Conservation (phyloP, 1,140 invertebrate genomes). For the Sinonovacula constricta region DNA sequence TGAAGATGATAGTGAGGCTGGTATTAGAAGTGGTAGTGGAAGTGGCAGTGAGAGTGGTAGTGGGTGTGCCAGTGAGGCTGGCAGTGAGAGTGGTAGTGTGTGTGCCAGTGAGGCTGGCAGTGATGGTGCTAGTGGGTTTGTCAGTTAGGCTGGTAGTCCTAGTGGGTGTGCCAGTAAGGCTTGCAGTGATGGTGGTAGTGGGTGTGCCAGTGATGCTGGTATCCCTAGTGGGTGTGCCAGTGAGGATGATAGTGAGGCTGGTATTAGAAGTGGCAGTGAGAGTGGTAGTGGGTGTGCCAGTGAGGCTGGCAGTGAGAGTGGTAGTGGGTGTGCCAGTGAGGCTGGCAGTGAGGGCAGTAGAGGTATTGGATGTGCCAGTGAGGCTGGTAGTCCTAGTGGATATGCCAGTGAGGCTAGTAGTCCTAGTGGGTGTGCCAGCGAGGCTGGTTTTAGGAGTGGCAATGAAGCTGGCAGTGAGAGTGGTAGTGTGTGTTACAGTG, state of each 20-base stretch:
- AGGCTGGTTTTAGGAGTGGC: slow-evolving; percentile 3
- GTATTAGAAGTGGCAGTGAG: slow-evolving; percentile 17
- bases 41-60: background rate
- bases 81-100: too few species aligned
- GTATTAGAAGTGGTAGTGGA: slow-evolving; percentile 22
- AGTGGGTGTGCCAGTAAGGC: slow-evolving; percentile 15
- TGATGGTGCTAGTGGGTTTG: slow-evolving; percentile 17
- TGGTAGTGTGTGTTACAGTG: slow-evolving; percentile 6
- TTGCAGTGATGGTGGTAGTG: slow-evolving; percentile 26
- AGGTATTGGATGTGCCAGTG: background rate
- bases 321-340: slow-evolving; percentile 1
- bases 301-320: background rate
- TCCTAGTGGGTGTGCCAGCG: slow-evolving; percentile 3
- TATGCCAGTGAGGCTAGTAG: background rate
- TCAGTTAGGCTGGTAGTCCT: slow-evolving; percentile 10
- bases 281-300: slow-evolving; percentile 5
- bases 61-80: too few species aligned
- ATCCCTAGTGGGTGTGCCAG: slow-evolving; percentile 11
- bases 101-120: too few species aligned
- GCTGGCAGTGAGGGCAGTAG: slow-evolving; percentile 7
- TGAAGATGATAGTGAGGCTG: slow-evolving; percentile 6
- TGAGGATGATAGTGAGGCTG: slow-evolving; percentile 6
- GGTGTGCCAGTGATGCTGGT: slow-evolving; percentile 18
- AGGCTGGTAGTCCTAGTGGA: slow-evolving; percentile 5
- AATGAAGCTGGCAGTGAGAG: background rate